Percentiles rank a stretch among this genome's conserved stretches.
These are phyloP conservation scores for Cyprinella venusta DNA, from an alignment of 2,797 vertebrate species.

Conservation along the genomic window DNA sequence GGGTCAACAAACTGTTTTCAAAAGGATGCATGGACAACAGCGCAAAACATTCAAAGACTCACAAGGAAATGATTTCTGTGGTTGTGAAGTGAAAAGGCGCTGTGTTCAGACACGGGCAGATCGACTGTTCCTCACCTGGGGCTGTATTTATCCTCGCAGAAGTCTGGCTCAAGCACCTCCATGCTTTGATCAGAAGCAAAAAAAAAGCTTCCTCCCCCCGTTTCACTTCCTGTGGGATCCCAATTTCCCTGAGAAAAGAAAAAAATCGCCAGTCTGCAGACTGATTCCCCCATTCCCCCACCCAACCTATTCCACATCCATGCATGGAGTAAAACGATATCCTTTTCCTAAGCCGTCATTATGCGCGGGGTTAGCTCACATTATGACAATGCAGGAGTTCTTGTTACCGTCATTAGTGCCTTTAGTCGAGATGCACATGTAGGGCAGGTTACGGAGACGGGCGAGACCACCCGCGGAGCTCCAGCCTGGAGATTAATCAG, in stretches of 20 bases:
- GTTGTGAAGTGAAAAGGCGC: constrained; percentile 7
- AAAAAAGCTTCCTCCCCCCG: constrained; percentile 23
- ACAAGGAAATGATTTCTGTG: background rate
- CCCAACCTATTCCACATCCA: constrained; percentile 17
- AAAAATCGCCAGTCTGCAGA: constrained; percentile 27
- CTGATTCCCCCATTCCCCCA: constrained; percentile 28
- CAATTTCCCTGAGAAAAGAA: constrained; percentile 3
- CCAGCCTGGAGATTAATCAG: constrained; percentile 72
- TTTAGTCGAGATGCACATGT: constrained; percentile 61
- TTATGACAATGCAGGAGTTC: constrained; percentile 72
- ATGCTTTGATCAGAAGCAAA: constrained; percentile 57
- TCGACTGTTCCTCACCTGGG: constrained; percentile 21
- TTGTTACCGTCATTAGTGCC: constrained; percentile 75
- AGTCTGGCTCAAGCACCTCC: constrained; percentile 46
- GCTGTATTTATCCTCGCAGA: constrained; percentile 41
- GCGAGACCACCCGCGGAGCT: constrained; percentile 77
- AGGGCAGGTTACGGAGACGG: constrained; percentile 68
- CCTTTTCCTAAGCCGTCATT: constrained; percentile 60
- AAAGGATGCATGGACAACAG: background rate
- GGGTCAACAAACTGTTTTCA: background rate
- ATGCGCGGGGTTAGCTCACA: constrained; percentile 31
- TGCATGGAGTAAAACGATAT: constrained; percentile 67
- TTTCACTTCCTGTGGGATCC: constrained; percentile 38
- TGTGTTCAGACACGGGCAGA: constrained; percentile 26
- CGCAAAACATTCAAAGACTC: background rate